Percentiles rank a stretch among this genome's conserved stretches.
Evolutionary conservation across 2,113 vertebrate genomes (phyloP).

Genomic region (Fulmarus glacialis): DNA sequence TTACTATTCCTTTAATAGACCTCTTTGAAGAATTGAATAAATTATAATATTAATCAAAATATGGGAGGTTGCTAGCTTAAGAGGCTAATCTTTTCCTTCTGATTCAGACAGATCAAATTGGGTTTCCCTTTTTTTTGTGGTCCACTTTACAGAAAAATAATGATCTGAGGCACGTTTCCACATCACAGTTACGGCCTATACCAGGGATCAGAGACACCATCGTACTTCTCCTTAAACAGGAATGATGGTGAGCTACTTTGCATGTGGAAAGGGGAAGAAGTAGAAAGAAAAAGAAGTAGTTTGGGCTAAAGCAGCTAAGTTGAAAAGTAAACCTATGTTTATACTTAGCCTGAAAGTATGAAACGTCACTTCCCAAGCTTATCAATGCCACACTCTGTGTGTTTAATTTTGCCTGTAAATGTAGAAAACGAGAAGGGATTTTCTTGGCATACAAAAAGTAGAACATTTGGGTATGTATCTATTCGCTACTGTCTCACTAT

Average conservation of each 20-base stretch:
- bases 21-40: not conserved
- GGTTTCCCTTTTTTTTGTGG: not conserved
- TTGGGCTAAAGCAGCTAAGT: not conserved
- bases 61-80: not conserved
- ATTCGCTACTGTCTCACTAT: rapidly evolving
- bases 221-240: not conserved
- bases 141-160: not conserved
- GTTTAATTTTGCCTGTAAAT: not conserved
- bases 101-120: not conserved
- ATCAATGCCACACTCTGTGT: not conserved
- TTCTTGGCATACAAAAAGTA: not conserved
- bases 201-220: not conserved
- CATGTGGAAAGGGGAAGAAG: not conserved
- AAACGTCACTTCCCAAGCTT: not conserved
- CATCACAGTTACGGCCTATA: not conserved
- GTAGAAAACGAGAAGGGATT: not conserved
- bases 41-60: not conserved
- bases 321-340: not conserved
- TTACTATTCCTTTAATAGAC: not conserved
- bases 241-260: not conserved
- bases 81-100: not conserved
- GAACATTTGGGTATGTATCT: not conserved
- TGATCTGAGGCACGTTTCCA: not conserved
- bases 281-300: not conserved
- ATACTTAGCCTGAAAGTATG: not conserved